phyloP scores from a whole-genome alignment of 1,140 invertebrate species.

The Drosophila baimaii region DNA sequence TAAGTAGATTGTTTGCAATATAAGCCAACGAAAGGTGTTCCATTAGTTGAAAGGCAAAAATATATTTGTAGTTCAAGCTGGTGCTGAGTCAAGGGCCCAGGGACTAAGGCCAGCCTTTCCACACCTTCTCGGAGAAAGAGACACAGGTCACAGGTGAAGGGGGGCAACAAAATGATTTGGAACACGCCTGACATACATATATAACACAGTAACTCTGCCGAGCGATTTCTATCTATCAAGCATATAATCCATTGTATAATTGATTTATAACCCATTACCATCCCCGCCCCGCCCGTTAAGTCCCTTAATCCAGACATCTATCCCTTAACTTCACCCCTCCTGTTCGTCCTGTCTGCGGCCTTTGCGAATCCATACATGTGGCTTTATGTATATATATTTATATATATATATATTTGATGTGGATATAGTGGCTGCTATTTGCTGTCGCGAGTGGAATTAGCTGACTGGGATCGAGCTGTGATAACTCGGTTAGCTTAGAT shows the following conservation, averaged over 20 bases:
- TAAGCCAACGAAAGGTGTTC: slow-evolving; percentile 9
- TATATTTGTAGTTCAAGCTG: not conserved
- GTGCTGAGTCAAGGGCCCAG: not conserved
- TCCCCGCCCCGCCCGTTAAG: not conserved
- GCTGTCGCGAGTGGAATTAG: slow-evolving; percentile 60
- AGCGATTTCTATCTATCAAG: not conserved
- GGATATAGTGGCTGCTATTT: slow-evolving; percentile 39
- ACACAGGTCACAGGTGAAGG: not conserved
- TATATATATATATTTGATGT: slow-evolving; percentile 27
- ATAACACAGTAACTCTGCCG: not conserved
- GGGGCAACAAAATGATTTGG: not conserved
- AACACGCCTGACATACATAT: not conserved
- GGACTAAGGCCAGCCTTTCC: too few relatives aligned
- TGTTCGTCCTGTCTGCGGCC: slow-evolving; percentile 13
- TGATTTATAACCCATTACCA: slow-evolving; percentile 9
- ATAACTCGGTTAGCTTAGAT: slow-evolving; percentile 29
- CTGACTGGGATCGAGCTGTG: slow-evolving; percentile 47
- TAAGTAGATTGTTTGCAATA: slow-evolving; percentile 10
- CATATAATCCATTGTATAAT: not conserved
- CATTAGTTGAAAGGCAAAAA: not conserved
- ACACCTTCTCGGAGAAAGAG: not conserved
- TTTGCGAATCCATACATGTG: slow-evolving; percentile 29
- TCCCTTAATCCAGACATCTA: slow-evolving; percentile 1
- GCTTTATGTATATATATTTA: slow-evolving; percentile 40
- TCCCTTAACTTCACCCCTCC: not conserved